Conservation (phyloP, 1,140 invertebrate genomes). For the Oncopeltus fasciatus region DNA sequence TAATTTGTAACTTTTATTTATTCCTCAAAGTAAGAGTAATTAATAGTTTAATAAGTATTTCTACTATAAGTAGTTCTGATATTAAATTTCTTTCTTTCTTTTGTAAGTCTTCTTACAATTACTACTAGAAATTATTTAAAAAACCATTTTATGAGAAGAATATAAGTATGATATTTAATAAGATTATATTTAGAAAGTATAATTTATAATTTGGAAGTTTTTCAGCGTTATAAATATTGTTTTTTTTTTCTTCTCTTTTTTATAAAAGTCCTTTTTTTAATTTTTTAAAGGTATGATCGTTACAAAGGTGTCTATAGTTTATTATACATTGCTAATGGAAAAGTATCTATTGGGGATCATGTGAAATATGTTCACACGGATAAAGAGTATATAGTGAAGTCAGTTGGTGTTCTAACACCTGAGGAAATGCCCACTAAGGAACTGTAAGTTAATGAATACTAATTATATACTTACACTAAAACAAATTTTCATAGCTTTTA, state of each 20-base stretch:
- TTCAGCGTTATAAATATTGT: not conserved
- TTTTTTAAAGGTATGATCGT: slow-evolving; percentile 62
- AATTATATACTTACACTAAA: too few species aligned
- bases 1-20: too few species aligned
- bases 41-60: too few species aligned
- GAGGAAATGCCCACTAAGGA: slow-evolving; percentile 48
- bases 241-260: not conserved
- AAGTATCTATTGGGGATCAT: slow-evolving; percentile 44
- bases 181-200: not conserved
- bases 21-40: too few species aligned
- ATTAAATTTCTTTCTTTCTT: too few species aligned
- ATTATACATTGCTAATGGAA: slow-evolving; percentile 63
- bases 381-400: slow-evolving; percentile 64
- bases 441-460: slow-evolving; percentile 54
- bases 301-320: slow-evolving; percentile 73
- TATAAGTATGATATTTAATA: slow-evolving; percentile 46
- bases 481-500: too few species aligned
- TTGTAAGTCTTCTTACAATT: too few species aligned
- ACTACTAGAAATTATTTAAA: too few species aligned
- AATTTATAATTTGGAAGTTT: too few species aligned
- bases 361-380: slow-evolving; percentile 38
- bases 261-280: not conserved
- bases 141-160: too few species aligned
- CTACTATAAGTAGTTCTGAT: too few species aligned
- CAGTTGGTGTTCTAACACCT: slow-evolving; percentile 66